A percentile compares a stretch with the other conserved stretches of the same genome.
These are phyloP conservation scores for Sternotherus odoratus DNA, from an alignment of 2,797 vertebrate genomes.

Conservation along the genomic window DNA sequence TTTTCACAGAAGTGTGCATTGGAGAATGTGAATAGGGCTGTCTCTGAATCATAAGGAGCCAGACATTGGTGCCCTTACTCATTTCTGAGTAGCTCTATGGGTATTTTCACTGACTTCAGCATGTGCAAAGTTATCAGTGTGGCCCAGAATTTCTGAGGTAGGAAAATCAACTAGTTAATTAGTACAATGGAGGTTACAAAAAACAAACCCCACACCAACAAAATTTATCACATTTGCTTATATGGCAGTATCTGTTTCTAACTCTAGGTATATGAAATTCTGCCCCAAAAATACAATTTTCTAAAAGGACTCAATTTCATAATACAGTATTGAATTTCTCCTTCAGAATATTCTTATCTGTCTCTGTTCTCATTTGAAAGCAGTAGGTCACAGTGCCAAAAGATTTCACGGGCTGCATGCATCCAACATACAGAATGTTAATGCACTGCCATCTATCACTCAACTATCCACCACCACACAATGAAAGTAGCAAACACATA, in stretches of 20 bases:
- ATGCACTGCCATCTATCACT: accelerated
- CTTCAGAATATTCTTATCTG: constrained; percentile 56
- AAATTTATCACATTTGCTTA: constrained; percentile 33
- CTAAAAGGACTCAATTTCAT: constrained; percentile 26
- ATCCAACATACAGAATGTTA: neutral
- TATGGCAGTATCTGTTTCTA: constrained; percentile 34
- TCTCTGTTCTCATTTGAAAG: constrained; percentile 35
- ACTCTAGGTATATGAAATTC: constrained; percentile 19
- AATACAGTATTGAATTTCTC: constrained; percentile 18
- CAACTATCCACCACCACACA: accelerated
- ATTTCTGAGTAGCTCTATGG: neutral
- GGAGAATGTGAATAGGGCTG: neutral
- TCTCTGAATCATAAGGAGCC: neutral
- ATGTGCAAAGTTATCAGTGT: neutral
- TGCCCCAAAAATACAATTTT: constrained; percentile 17
- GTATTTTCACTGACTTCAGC: accelerated
- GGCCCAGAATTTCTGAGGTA: neutral
- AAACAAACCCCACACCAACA: constrained; percentile 14
- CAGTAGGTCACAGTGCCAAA: constrained; percentile 10
- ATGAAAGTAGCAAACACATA: neutral
- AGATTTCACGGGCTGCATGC: constrained; percentile 31
- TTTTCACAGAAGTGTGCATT: neutral
- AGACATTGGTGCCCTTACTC: neutral
- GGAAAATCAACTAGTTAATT: neutral
- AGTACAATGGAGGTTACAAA: neutral